These are phyloP conservation scores for Erpornis zantholeuca DNA, from an alignment of 2,113 vertebrate species.

Conservation along the genomic window DNA sequence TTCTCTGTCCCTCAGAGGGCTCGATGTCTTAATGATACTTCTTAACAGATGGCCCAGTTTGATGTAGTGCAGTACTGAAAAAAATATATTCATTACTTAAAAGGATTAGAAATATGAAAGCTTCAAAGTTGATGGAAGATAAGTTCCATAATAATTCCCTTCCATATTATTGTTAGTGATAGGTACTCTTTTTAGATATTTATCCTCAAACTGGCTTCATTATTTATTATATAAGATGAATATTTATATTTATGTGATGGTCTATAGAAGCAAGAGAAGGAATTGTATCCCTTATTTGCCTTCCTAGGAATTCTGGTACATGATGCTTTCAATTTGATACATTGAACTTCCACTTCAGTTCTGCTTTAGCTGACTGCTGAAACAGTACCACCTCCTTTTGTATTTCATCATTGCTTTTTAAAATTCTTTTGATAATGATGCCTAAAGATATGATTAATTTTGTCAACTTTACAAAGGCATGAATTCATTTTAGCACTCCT, in stretches of 20 bases:
- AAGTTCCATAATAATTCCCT: not conserved
- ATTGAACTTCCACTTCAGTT: not conserved
- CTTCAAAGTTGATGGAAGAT: not conserved
- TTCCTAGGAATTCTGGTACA: not conserved
- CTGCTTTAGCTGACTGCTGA: not conserved
- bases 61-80: not conserved
- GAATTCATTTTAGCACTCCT: not conserved
- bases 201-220: not conserved
- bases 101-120: not conserved
- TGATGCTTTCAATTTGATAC: not conserved
- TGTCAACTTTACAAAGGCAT: not conserved
- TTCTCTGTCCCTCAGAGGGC: conserved; percentile 9
- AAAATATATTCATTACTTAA: not conserved
- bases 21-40: not conserved
- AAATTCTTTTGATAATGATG: not conserved
- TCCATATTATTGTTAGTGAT: not conserved
- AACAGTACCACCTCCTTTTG: not conserved
- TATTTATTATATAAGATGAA: not conserved
- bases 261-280: not conserved
- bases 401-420: not conserved
- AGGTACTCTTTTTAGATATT: not conserved
- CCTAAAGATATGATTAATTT: not conserved
- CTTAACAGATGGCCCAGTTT: conserved; percentile 50
- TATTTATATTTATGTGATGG: not conserved
- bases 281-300: not conserved